A percentile compares a stretch with the other conserved stretches of the same genome.
Conservation (phyloP, 2,888 invertebrate genomes). For the Drosophila pseudotalamancana region DNA sequence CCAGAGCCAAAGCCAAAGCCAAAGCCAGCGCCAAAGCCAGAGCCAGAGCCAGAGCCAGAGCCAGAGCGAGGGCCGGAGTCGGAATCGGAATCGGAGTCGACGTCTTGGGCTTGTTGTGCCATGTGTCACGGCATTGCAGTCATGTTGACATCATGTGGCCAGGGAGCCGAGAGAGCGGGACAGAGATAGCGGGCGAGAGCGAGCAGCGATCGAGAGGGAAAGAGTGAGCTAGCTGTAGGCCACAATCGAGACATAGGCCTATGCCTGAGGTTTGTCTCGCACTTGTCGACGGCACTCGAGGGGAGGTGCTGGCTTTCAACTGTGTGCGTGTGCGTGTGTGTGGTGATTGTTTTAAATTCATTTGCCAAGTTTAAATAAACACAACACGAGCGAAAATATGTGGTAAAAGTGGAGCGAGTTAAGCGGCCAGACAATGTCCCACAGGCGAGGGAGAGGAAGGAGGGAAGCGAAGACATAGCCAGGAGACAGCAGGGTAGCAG, state of each 20-base stretch:
- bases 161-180: conserved; percentile 18
- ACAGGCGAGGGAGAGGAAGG: not conserved
- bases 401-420: conserved; percentile 73
- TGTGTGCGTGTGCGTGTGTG: conserved; percentile 57
- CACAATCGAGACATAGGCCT: conserved; percentile 41
- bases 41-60: conserved; percentile 35
- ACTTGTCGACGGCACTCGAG: conserved; percentile 61
- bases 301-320: not conserved
- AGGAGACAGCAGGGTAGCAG: not conserved
- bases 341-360: conserved; percentile 83
- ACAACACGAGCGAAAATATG: conserved; percentile 68
- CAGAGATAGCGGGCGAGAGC: not conserved
- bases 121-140: conserved; percentile 79
- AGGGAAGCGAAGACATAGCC: conserved; percentile 23
- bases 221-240: conserved; percentile 3
- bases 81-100: conserved; percentile 37
- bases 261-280: conserved; percentile 52
- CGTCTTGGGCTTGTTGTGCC: conserved; percentile 79
- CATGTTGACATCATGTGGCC: conserved; percentile 76
- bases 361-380: conserved; percentile 80
- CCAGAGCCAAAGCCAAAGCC: conserved; percentile 10
- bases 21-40: conserved; percentile 15
- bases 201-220: not conserved
- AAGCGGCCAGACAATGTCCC: conserved; percentile 64
- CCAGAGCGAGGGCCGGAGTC: not conserved